Evolutionary conservation across 2,888 invertebrate species (phyloP), one percentile per base, ranked within the genome.

Genomic region (Neocrepidodera transversa): DNA sequence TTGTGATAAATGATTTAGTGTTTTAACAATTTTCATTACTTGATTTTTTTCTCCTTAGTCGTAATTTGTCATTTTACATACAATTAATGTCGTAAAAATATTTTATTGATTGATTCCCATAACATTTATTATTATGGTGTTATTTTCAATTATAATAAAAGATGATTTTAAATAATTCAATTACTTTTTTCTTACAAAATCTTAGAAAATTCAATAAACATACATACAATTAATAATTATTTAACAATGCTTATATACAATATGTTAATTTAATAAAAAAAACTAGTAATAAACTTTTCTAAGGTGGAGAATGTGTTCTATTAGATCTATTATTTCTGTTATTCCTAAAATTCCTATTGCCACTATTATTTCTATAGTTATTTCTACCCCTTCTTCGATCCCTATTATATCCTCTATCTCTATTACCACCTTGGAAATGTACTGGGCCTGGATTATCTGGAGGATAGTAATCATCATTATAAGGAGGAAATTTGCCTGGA

Each of bases 381-480:
- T 66, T 70, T 14, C 74, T 67, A 14, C 68, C 59, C 23, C 68
- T 57, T 45, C 72, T 36, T 36, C 63, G 64, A 35, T 70, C 71
- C 38, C 70, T 62, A 52, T 69, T 77, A 75, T 80, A 79, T 2
- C 68, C 70, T 62, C 66, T 73, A 68, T 69, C 60, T 10, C 68
- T 59, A 43, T 65, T 68, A 40, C 66, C 78, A 76, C 80, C 80
- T 77, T 65, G 64, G 48, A 54, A 67, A 35, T 68, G 66, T 3
- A 10, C 42, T n/a, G 18, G 42, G 10, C 74, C 72, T 11, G 70
- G 71, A 38, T 64, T 61, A 32, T 69, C 66, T 3, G 60, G 60
- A 16, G 70, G 73, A 58, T 76, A 78, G 67, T 81, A 85, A 73
- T 84, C 83, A 63, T 84, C 82, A 71, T 83, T 82, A 47, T 65